Percentiles rank a stretch among this genome's conserved stretches.
phyloP scores from a whole-genome alignment of 2,888 invertebrate species.

The Drosophila koepferae region DNA sequence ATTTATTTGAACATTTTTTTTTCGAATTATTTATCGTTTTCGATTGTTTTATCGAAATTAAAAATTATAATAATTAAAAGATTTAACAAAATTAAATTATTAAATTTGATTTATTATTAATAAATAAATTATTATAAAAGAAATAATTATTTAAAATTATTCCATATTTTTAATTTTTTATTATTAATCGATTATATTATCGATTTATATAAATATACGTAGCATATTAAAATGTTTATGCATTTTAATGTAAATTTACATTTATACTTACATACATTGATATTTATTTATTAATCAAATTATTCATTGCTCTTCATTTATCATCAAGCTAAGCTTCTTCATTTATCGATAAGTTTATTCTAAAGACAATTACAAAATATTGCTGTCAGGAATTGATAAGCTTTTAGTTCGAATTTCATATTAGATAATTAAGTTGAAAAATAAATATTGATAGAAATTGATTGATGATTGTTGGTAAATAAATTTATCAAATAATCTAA shows the following conservation, averaged over 20 bases:
- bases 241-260: background rate
- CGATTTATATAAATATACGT: background rate
- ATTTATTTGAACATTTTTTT: too few relatives aligned
- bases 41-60: too few relatives aligned
- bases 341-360: background rate
- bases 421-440: too few relatives aligned
- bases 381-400: background rate
- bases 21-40: too few relatives aligned
- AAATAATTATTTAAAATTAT: too few relatives aligned
- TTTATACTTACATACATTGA: background rate
- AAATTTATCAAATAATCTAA: background rate
- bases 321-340: too few relatives aligned
- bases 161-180: too few relatives aligned
- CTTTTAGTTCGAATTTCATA: background rate
- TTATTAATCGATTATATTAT: background rate
- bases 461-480: background rate
- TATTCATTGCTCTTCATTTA: background rate
- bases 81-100: too few relatives aligned
- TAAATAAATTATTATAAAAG: too few relatives aligned
- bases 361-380: background rate
- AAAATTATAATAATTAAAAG: too few relatives aligned
- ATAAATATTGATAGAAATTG: background rate
- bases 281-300: background rate
- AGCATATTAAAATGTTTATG: background rate
- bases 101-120: too few relatives aligned